Evolutionary conservation across 2,113 vertebrate species (phyloP).

Genomic region (Gavia stellata): DNA sequence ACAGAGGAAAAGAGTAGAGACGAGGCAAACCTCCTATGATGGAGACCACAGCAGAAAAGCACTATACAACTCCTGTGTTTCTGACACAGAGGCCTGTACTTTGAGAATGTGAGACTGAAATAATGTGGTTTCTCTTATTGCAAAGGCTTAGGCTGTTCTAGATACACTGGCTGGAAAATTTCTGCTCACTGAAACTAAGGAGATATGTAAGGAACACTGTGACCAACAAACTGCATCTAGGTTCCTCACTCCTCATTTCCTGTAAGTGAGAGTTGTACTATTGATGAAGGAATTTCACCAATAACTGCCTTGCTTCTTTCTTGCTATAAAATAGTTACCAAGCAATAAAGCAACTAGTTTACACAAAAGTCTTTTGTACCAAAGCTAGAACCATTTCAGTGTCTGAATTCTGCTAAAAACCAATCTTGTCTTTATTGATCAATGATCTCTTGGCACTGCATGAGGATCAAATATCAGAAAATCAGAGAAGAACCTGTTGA

Average conservation of each 20-base stretch:
- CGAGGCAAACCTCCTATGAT: neutral
- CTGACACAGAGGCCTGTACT: accelerated
- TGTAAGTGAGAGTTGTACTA: neutral
- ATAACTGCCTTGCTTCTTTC: neutral
- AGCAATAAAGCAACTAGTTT: neutral
- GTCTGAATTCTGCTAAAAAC: neutral
- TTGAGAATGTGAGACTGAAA: neutral
- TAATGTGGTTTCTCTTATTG: neutral
- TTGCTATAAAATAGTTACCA: neutral
- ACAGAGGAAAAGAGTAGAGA: neutral
- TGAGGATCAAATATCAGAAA: neutral
- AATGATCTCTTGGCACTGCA: neutral
- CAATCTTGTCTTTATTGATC: neutral
- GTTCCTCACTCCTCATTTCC: neutral
- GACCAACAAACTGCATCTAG: neutral
- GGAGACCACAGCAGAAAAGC: neutral
- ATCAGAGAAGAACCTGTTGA: neutral
- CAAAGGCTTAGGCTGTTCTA: neutral
- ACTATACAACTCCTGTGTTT: neutral
- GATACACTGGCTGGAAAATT: neutral
- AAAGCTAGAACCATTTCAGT: neutral
- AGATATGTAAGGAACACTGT: neutral
- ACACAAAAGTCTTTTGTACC: neutral
- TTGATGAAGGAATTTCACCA: neutral
- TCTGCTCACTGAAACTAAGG: neutral